These are phyloP conservation scores for Cyprinodon variegatus DNA, from an alignment of 2,113 vertebrate species.

Conservation along the genomic window DNA sequence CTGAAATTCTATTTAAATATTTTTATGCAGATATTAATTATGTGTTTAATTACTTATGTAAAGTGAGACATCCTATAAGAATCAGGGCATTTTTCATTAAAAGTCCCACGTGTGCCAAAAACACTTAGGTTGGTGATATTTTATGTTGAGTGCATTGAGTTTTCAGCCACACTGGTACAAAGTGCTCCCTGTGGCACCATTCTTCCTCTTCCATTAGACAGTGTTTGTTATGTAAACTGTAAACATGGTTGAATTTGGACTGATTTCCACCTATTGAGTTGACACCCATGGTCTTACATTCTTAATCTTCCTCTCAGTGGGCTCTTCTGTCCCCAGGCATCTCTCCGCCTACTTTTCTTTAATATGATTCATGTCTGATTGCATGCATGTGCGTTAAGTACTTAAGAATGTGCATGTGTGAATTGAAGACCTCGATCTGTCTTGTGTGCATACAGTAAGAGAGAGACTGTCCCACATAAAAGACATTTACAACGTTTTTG, in stretches of 20 bases:
- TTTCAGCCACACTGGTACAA: neutral
- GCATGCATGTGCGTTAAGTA: neutral
- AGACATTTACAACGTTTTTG: slow-evolving; percentile 27
- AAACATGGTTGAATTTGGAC: slow-evolving; percentile 12
- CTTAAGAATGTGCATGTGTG: slow-evolving; percentile 11
- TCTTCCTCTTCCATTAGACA: neutral
- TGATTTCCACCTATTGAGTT: neutral
- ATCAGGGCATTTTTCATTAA: neutral
- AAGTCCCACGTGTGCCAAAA: neutral
- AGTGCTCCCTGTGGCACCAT: neutral
- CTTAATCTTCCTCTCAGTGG: slow-evolving; percentile 13
- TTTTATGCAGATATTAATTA: neutral
- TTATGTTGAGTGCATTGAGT: neutral
- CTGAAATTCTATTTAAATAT: neutral
- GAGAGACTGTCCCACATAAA: slow-evolving; percentile 21
- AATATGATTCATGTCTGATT: slow-evolving; percentile 27
- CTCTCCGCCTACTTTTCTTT: slow-evolving; percentile 30
- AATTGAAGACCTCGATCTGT: slow-evolving; percentile 22
- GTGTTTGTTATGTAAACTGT: neutral
- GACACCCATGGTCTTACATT: slow-evolving; percentile 24
- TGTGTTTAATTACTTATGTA: neutral
- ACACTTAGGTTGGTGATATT: neutral
- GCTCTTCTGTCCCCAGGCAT: slow-evolving; percentile 16
- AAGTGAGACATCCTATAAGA: neutral
- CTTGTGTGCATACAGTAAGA: slow-evolving; percentile 20